phyloP scores from a whole-genome alignment of 2,797 vertebrate genomes.

The Rhabdophis nuchalis region DNA sequence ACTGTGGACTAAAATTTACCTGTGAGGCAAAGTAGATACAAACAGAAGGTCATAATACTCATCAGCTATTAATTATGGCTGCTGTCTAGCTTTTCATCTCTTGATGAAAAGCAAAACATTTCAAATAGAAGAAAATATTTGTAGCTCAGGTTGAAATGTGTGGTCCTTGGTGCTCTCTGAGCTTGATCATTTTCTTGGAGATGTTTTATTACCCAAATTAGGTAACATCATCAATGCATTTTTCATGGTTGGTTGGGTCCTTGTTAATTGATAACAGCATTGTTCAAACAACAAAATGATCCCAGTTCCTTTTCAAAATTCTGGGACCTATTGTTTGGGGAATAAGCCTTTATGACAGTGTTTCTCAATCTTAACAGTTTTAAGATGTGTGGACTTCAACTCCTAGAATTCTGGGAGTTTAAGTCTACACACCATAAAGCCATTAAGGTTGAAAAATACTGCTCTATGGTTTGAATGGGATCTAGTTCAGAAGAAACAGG shows the following conservation, averaged over 20 bases:
- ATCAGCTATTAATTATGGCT: slow-evolving; percentile 31
- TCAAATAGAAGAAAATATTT: not conserved
- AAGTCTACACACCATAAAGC: not conserved
- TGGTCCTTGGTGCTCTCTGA: not conserved
- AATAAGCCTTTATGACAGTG: not conserved
- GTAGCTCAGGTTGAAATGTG: not conserved
- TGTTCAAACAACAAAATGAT: not conserved
- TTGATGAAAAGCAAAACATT: not conserved
- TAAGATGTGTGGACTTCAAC: not conserved
- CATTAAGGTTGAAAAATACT: not conserved
- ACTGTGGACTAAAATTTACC: not conserved
- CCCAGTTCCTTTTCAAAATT: not conserved
- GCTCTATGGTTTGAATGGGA: not conserved
- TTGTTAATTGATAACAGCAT: not conserved
- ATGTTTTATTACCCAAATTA: not conserved
- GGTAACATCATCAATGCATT: not conserved
- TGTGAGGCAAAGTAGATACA: not conserved
- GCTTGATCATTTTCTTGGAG: not conserved
- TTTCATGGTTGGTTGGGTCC: not conserved
- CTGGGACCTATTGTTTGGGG: not conserved
- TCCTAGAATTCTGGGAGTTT: not conserved
- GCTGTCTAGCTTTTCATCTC: not conserved
- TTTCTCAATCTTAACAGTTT: not conserved
- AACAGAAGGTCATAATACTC: not conserved
- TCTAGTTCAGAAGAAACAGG: not conserved